These are phyloP conservation scores for Acanthiza pusilla DNA, from an alignment of 2,797 vertebrate species.

Conservation along the genomic window DNA sequence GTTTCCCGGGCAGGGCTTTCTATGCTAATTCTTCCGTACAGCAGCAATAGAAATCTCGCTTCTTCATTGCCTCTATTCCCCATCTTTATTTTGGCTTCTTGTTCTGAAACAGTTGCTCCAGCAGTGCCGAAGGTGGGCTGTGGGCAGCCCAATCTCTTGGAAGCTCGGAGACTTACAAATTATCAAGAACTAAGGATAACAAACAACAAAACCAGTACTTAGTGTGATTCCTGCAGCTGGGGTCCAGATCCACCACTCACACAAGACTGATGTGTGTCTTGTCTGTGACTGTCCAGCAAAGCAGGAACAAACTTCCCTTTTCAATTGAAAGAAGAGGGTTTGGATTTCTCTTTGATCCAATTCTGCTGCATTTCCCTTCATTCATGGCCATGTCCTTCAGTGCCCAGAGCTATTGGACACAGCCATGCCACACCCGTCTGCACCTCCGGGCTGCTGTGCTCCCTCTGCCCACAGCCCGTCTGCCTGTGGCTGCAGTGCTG, in stretches of 20 bases:
- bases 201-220: not conserved
- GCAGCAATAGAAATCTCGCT: not conserved
- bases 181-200: not conserved
- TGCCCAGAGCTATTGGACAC: accelerated
- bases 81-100: not conserved
- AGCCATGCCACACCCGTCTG: accelerated
- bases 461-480: accelerated
- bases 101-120: not conserved
- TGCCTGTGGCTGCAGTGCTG: not conserved
- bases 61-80: not conserved
- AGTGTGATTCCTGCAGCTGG: accelerated
- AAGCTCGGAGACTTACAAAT: not conserved
- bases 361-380: not conserved
- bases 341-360: not conserved
- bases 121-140: accelerated
- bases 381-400: not conserved
- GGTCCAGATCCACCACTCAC: not conserved
- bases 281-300: not conserved
- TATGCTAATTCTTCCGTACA: not conserved
- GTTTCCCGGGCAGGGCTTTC: not conserved
- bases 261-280: not conserved
- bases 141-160: not conserved
- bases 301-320: not conserved
- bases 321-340: not conserved
- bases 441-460: accelerated